A percentile compares a stretch with the other conserved stretches of the same genome.
phyloP scores from a whole-genome alignment of 1,140 invertebrate genomes.

The Drosophila oshimai region DNA sequence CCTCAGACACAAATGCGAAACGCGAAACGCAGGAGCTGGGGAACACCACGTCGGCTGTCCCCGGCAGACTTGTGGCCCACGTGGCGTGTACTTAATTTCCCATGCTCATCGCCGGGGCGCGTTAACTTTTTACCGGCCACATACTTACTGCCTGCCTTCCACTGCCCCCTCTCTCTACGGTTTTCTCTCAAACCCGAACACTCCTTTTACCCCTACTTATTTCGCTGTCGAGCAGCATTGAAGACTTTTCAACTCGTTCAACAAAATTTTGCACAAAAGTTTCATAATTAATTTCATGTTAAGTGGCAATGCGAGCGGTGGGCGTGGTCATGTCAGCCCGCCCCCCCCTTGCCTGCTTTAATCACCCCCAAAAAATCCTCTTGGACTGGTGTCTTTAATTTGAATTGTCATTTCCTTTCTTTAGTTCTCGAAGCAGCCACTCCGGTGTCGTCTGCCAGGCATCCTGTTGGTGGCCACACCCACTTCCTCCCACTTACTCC shows the following conservation, averaged over 20 bases:
- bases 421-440: constrained; percentile 41
- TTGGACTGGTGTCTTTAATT: constrained; percentile 68
- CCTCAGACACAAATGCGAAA: constrained; percentile 13
- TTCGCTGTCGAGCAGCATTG: constrained; percentile 34
- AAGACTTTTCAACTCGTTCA: constrained; percentile 74
- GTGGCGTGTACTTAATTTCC: constrained; percentile 76
- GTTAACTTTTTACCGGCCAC: constrained; percentile 59
- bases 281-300: constrained; percentile 82
- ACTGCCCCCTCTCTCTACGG: neutral
- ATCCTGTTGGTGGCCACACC: constrained; percentile 39
- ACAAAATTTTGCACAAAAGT: constrained; percentile 81
- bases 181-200: neutral
- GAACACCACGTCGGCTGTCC: constrained; percentile 39
- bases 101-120: constrained; percentile 61
- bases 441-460: constrained; percentile 48
- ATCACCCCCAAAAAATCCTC: neutral
- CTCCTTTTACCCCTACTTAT: constrained; percentile 15
- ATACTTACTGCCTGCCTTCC: constrained; percentile 21
- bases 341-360: neutral
- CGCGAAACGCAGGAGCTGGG: neutral
- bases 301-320: constrained; percentile 70
- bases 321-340: constrained; percentile 27
- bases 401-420: constrained; percentile 80
- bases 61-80: constrained; percentile 67
- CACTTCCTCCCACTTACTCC: neutral